A percentile compares a stretch with the other conserved stretches of the same genome.
Evolutionary conservation across 2,888 invertebrate genomes (phyloP).

Genomic region (Galeopsomyia nigrocyanea): DNA sequence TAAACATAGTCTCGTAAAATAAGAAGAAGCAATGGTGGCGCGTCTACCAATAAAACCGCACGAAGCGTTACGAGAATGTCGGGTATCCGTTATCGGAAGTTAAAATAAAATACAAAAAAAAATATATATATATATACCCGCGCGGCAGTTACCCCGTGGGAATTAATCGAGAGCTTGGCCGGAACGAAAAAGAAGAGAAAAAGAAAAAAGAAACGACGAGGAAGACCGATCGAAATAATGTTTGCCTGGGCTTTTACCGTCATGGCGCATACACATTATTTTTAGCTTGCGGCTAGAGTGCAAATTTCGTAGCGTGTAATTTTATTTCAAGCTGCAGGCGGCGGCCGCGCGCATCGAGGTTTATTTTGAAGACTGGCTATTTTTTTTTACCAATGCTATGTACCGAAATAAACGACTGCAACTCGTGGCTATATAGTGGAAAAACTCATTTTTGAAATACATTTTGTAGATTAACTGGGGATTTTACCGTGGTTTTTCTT

Average conservation of each 20-base stretch:
- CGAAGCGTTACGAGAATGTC: constrained; percentile 26
- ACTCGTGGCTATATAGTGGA: too few relatives aligned
- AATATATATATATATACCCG: constrained; percentile 20
- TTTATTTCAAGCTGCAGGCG: constrained; percentile 16
- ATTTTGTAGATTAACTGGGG: too few relatives aligned
- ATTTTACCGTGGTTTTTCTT: too few relatives aligned
- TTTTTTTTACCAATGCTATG: too few relatives aligned
- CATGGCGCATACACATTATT: neutral
- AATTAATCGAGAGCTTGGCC: constrained; percentile 33
- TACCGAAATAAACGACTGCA: too few relatives aligned
- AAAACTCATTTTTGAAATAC: too few relatives aligned
- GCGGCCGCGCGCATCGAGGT: neutral
- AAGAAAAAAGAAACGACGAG: constrained; percentile 1
- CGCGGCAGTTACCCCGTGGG: constrained; percentile 15
- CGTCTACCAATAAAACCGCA: constrained; percentile 10
- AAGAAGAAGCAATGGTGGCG: neutral
- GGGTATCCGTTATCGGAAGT: constrained; percentile 19
- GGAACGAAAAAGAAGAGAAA: neutral
- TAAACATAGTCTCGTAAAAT: constrained; percentile 2
- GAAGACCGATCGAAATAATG: constrained; percentile 39
- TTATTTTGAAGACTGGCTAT: too few relatives aligned
- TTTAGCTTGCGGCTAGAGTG: constrained; percentile 1
- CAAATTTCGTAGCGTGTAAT: constrained; percentile 31
- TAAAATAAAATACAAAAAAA: constrained; percentile 9
- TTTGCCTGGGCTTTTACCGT: constrained; percentile 30